Evolutionary conservation across 2,113 vertebrate species (phyloP).

Genomic region (Notarius quadriscutis): DNA sequence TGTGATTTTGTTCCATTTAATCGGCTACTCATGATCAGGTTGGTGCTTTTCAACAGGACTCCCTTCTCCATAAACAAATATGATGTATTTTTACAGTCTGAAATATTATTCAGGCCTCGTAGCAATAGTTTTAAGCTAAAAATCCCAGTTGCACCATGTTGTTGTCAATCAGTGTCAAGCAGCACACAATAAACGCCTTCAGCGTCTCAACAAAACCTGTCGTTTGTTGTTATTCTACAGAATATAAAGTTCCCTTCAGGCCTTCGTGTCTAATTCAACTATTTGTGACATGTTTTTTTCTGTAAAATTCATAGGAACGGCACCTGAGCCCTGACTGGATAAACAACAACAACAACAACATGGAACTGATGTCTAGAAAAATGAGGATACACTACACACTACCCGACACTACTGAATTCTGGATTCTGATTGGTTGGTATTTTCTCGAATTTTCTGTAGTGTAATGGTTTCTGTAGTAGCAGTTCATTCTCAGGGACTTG

Average conservation of each 20-base stretch:
- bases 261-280: slow-evolving; percentile 6
- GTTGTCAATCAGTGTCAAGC: slow-evolving; percentile 66
- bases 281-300: slow-evolving; percentile 26
- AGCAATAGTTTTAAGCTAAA: slow-evolving; percentile 66
- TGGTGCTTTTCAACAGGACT: neutral
- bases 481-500: neutral
- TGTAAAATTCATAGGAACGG: neutral
- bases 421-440: neutral
- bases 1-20: neutral
- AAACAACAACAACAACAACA: neutral
- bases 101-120: slow-evolving; percentile 42
- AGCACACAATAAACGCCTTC: slow-evolving; percentile 28
- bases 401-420: neutral
- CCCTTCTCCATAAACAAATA: neutral
- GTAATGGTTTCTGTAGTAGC: neutral
- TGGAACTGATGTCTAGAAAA: neutral
- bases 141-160: slow-evolving; percentile 61
- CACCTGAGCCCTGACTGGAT: slow-evolving; percentile 16
- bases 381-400: neutral
- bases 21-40: neutral
- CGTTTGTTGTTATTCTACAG: slow-evolving; percentile 24
- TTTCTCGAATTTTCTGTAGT: neutral
- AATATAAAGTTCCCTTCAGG: slow-evolving; percentile 32
- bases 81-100: neutral
- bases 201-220: slow-evolving; percentile 18